These are phyloP conservation scores for Spermophilus dauricus DNA, from an alignment of 2,113 vertebrate genomes.

Conservation along the genomic window DNA sequence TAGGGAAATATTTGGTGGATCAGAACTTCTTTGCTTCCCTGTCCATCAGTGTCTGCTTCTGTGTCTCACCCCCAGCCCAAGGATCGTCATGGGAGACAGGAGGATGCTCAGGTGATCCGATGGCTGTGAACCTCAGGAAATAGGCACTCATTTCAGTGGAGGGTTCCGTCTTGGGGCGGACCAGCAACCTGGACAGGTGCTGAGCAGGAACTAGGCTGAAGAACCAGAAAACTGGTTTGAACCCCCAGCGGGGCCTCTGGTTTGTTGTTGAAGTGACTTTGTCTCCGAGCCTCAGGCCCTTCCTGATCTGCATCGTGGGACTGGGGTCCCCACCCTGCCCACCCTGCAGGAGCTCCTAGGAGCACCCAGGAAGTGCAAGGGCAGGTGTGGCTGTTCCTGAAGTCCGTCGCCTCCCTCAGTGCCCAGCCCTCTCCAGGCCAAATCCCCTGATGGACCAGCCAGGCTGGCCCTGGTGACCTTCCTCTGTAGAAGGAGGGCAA, in stretches of 20 bases:
- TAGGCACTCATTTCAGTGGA: neutral
- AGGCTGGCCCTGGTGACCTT: too few relatives aligned
- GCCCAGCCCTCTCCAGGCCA: neutral
- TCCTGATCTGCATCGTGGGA: neutral
- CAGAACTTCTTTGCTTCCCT: neutral
- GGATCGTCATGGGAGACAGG: neutral
- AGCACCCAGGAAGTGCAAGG: neutral
- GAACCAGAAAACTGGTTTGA: too few relatives aligned
- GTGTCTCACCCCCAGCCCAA: neutral
- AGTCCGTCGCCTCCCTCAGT: neutral
- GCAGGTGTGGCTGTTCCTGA: fast-evolving
- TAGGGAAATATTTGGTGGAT: neutral
- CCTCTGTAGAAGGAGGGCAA: neutral
- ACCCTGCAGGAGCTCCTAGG: fast-evolving
- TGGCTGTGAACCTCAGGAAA: neutral
- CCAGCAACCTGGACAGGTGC: neutral
- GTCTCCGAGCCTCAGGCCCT: neutral
- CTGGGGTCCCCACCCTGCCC: fast-evolving
- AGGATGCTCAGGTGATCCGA: neutral
- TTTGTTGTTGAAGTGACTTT: neutral
- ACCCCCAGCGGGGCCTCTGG: neutral
- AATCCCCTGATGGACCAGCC: neutral
- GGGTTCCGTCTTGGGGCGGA: neutral
- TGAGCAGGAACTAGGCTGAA: neutral
- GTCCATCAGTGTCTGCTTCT: neutral